Evolutionary conservation across 2,888 invertebrate genomes (phyloP), one percentile per base, ranked within the genome.

Genomic region (Drosophila parthenogenetica): DNA sequence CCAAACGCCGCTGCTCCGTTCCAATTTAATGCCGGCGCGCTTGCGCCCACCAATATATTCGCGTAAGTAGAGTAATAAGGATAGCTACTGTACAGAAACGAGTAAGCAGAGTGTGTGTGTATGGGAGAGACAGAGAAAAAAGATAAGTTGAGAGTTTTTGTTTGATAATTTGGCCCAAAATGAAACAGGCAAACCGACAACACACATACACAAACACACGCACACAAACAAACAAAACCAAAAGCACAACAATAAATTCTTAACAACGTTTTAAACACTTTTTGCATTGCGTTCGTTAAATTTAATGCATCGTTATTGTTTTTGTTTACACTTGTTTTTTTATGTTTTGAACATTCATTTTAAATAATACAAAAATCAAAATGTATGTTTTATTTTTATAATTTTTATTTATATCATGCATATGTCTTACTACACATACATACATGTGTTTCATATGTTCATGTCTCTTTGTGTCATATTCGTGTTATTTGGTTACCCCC

Each of bases 1-100:
- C 77, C 92, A 79, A 91, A 89, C 82, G 85, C 72, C 71, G 70
- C 91, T 77, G 91, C 91, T 77, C 92, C 91, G 84, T 92, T 92
- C 86, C 92, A 91, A 91, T 92, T 92, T 89, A 90, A 88, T 80
- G 91, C 91, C 77, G 90, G 90, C 74, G 79, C 89, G 62, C 76
- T 90, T 35, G 79, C 90, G 74, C 83, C 91, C 76, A 79, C 90
- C 84, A 92, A 92, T 89, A 91, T 91, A 79, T 92, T 92, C 81
- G 92, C 92, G 92, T 92, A 92, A 92, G 92, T 92, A 92, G 46
- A 39, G 54, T 69, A 43, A 65, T 42, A 49, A 48, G 37, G 51
- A 73, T 35, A 53, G 40, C 35, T 13, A 35, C 13, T 13, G 35
- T 13, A 35, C 35, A 35, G 5, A 35, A 13, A 35, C 35, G 35